Evolutionary conservation across 2,888 invertebrate genomes (phyloP), one percentile per base, ranked within the genome.

Genomic region (Scotopteryx bipunctaria): DNA sequence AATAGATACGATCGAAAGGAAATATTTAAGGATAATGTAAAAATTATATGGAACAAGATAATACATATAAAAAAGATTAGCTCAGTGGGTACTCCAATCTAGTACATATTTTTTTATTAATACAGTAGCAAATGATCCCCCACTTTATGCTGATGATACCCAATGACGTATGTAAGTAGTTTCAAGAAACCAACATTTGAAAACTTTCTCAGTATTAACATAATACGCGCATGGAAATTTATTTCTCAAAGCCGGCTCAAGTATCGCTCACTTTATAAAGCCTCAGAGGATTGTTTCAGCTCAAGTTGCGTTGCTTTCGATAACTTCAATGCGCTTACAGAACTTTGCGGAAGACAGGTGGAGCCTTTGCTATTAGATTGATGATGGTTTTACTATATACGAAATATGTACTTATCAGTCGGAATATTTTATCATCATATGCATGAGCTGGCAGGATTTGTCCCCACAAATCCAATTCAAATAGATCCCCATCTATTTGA

Each of bases 231-330:
- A 61, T 59, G 50, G 45, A 62, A 58, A 65, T 67, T 63, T 54
- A 61, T 67, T 63, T 52, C 42, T 17, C 56, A 48, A 64, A 64
- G 60, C 64, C 57, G 53, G 55, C 55, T 57, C 48, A 55, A 61
- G 57, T 52, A 56, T 61, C 54, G 31, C 40, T 62, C 48, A 44
- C 48, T 48, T 54, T 49, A 36, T 48, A 67, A 71, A 71, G 63
- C 71, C 69, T 48, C 73, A 75, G 83, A 81, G 79, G 78, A 80
- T 81, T 81, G 80, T 78, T 77, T 71, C 63, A 66, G 64, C 68
- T 71, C 67, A 65, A 66, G 57, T 61, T 67, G 55, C 36, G 36
- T 37, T 21, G 31, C 37, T 31, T 33, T 37, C 44, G 31, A 49
- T 47, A 48, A 43, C 36, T 53, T 50, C 50, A 54, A 55, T 46